Conservation (phyloP, 1,140 invertebrate genomes). For the Triops cancriformis region DNA sequence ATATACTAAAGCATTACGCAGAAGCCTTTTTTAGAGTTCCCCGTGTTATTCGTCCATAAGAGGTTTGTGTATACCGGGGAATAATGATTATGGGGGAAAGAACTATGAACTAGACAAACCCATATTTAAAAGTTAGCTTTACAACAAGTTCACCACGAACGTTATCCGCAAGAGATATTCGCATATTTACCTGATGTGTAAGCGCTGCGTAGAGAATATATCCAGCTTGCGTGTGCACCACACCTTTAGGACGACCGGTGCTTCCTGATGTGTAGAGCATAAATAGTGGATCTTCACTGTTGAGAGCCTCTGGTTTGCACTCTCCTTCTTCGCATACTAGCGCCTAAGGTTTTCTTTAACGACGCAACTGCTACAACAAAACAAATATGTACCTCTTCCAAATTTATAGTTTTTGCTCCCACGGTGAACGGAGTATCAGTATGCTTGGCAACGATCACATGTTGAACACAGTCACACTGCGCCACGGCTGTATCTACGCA, state of each 20-base stretch:
- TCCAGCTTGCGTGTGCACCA: slow-evolving; percentile 46
- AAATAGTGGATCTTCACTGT: slow-evolving; percentile 48
- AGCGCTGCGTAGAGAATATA: slow-evolving; percentile 47
- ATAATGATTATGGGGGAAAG: no score
- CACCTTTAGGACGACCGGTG: slow-evolving; percentile 50
- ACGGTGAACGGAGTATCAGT: slow-evolving; percentile 37
- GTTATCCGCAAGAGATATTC: no score
- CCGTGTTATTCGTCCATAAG: no score
- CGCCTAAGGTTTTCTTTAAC: slow-evolving; percentile 24
- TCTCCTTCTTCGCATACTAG: slow-evolving; percentile 29
- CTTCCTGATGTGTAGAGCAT: slow-evolving; percentile 51
- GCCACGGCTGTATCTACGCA: slow-evolving; percentile 45
- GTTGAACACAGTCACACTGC: slow-evolving; percentile 39
- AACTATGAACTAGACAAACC: no score
- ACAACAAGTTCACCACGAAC: no score
- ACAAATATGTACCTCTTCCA: slow-evolving; percentile 32
- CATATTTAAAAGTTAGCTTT: no score
- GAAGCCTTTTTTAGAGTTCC: no score
- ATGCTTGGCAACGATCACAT: slow-evolving; percentile 43
- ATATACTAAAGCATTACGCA: no score
- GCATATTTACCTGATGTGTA: slow-evolving; percentile 41
- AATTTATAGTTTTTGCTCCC: slow-evolving; percentile 36
- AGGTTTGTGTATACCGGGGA: no score
- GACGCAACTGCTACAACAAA: background rate
- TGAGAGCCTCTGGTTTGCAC: slow-evolving; percentile 41